Conservation (phyloP, 2,797 vertebrate genomes). For the Avahi laniger region DNA sequence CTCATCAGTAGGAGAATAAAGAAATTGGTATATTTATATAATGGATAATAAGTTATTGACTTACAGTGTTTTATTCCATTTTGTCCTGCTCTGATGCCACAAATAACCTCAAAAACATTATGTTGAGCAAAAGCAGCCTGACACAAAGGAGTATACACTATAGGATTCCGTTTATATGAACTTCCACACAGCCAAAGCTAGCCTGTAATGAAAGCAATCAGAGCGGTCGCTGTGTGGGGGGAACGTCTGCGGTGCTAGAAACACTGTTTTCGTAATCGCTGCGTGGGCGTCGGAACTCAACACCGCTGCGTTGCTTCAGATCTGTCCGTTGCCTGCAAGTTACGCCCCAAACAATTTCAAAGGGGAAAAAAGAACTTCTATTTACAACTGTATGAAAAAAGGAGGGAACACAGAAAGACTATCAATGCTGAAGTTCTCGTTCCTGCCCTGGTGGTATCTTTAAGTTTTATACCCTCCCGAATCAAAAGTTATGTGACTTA, state of each 20-base stretch:
- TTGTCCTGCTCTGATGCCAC: background rate
- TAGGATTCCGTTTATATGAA: fast-evolving
- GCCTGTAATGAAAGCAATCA: fast-evolving
- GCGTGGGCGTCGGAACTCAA: fast-evolving
- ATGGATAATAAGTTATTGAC: fast-evolving
- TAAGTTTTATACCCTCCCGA: background rate
- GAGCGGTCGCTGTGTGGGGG: fast-evolving
- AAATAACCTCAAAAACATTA: too few relatives aligned
- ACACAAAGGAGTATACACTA: fast-evolving
- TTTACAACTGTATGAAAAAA: background rate
- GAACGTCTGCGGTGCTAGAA: fast-evolving
- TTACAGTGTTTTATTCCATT: background rate
- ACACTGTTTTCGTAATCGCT: fast-evolving
- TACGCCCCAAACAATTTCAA: too few relatives aligned
- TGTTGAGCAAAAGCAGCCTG: background rate
- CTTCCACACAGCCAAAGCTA: fast-evolving
- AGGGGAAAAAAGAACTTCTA: background rate
- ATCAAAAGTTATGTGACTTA: background rate
- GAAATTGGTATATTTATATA: background rate
- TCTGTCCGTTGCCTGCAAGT: fast-evolving
- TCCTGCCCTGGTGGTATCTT: background rate
- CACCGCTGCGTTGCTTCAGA: fast-evolving
- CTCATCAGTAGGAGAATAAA: background rate
- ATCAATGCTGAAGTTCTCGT: background rate
- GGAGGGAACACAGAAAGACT: background rate